Percentiles rank a stretch among this genome's conserved stretches.
These are phyloP conservation scores for Phania funesta DNA, from an alignment of 2,888 invertebrate species.

Conservation along the genomic window DNA sequence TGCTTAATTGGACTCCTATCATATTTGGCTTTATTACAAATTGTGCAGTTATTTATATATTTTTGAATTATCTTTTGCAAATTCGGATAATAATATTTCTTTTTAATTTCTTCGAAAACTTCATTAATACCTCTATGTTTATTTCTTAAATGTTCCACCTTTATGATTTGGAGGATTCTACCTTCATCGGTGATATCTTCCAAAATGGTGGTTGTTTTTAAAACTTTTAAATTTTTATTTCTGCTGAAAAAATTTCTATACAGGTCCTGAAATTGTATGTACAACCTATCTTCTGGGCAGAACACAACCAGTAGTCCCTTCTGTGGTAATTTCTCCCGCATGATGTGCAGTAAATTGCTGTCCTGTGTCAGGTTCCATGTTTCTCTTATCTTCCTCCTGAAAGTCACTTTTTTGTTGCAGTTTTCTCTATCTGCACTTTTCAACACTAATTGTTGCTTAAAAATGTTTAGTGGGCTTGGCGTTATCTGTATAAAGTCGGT, in stretches of 20 bases:
- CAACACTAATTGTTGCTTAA: constrained; percentile 3
- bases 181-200: constrained; percentile 3
- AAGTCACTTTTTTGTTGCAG: constrained; percentile 5
- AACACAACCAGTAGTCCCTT: constrained; percentile 2
- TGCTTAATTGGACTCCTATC: constrained; percentile 29
- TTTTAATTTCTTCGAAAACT: constrained; percentile 31
- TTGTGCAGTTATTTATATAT: constrained; percentile 19
- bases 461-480: neutral
- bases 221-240: constrained; percentile 2
- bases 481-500: constrained; percentile 22
- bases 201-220: neutral
- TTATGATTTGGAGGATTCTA: constrained; percentile 17
- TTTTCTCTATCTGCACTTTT: too few relatives aligned
- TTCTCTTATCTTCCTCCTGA: constrained; percentile 13
- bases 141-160: constrained; percentile 12
- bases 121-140: constrained; percentile 42
- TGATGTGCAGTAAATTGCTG: constrained; percentile 8
- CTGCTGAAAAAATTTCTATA: neutral
- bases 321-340: constrained; percentile 4
- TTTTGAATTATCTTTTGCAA: constrained; percentile 18
- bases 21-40: constrained; percentile 33
- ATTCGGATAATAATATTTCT: constrained; percentile 32
- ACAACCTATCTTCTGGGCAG: neutral
- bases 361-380: neutral
- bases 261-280: too few relatives aligned